Evolutionary conservation across 2,797 vertebrate species (phyloP), one percentile per base, ranked within the genome.

Genomic region (Helicolenus hilgendorfi): DNA sequence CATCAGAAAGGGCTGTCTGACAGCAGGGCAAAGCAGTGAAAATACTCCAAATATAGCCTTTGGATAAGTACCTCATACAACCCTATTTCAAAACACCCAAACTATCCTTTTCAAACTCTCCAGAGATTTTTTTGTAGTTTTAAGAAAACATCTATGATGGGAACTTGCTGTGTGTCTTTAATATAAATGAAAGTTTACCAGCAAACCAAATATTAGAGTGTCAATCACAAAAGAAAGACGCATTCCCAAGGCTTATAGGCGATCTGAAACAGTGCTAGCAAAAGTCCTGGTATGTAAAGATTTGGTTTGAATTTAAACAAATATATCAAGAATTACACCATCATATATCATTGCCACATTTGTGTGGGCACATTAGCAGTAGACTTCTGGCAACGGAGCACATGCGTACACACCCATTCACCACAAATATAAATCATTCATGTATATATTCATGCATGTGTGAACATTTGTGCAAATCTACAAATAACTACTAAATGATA

Each of bases 341-440:
- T 38, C 26, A 58, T 20, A 56, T 11, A 59, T 35, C 11, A 33
- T 45, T 18, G 33, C 8, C 13, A 53, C 29, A 18, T 49, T 35
- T 41, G 7, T 77, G 45, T 41, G 8, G 11, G 41, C 11, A 58
- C 24, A 36, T 29, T 29, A 18, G 27, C 58, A 70, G 31, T 20
- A 69, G 38, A 69, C 18, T 14, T 58, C 22, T 22, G 26, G 35
- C n/a, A 72, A 70, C 1, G 3, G 2, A 35, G 35, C 4, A 41
- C 22, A 68, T 45, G 14, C 7, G 20, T 53, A 22, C 1, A 15
- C 45, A 58, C 10, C n/a, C 62, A 78, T 45, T 67, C 35, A 49
- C 27, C 7, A 74, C 11, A 53, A 62, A 72, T 45, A 36, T 86
- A 69, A 74, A 72, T 86, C 53, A 60, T 53, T 65, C 26, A 77